These are phyloP conservation scores for Parnassius apollo DNA, from an alignment of 2,888 invertebrate species.

Conservation along the genomic window DNA sequence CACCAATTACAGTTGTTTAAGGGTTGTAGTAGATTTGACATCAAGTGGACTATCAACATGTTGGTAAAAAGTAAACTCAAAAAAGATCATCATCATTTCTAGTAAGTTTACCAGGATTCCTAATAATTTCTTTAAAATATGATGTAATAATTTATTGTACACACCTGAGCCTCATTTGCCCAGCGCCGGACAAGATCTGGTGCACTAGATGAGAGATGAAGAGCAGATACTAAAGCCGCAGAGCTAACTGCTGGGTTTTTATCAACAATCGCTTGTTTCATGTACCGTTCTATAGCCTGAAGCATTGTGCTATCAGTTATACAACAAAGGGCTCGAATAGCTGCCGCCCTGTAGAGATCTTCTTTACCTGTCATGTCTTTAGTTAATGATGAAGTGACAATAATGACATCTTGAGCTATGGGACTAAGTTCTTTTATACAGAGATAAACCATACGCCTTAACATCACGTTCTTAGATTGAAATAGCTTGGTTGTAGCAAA, in stretches of 20 bases:
- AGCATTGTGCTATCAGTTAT: conserved; percentile 97
- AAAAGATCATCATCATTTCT: too few relatives aligned
- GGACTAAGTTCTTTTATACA: conserved; percentile 97
- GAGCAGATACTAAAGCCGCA: conserved; percentile 96
- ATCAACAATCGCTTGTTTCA: conserved; percentile 99
- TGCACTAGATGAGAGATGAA: conserved; percentile 88
- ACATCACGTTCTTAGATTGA: conserved; percentile 96
- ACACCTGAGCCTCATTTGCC: conserved; percentile 99
- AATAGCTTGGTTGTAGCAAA: conserved; percentile 99
- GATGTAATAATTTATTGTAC: conserved; percentile 9
- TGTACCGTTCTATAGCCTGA: conserved; percentile 98
- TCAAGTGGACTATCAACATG: too few relatives aligned
- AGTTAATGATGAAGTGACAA: conserved; percentile 97
- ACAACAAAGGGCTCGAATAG: conserved; percentile 97
- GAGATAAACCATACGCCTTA: conserved; percentile 97
- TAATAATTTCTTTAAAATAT: not conserved
- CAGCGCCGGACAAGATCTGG: conserved; percentile 97
- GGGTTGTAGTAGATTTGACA: too few relatives aligned
- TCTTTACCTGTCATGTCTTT: conserved; percentile 99
- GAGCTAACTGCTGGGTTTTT: conserved; percentile 97
- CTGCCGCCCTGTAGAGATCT: conserved; percentile 94
- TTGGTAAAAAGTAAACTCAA: too few relatives aligned
- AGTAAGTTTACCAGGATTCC: too few relatives aligned
- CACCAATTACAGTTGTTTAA: too few relatives aligned
- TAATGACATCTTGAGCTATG: conserved; percentile 99